phyloP scores from a whole-genome alignment of 2,888 invertebrate genomes.

The Amaurobius ferox region DNA sequence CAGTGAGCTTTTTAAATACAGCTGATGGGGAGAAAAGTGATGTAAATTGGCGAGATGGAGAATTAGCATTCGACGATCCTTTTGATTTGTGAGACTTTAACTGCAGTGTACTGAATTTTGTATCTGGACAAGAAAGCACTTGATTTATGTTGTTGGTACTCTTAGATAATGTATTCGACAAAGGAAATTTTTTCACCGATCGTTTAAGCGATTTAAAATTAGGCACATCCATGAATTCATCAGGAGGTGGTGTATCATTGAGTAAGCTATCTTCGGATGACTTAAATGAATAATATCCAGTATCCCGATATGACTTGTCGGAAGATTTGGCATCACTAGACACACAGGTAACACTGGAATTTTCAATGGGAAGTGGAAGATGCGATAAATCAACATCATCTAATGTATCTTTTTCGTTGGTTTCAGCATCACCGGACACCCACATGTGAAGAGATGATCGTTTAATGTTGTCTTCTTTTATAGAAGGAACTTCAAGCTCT shows the following conservation, averaged over 20 bases:
- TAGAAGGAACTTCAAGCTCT: background rate
- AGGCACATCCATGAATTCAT: slow-evolving; percentile 46
- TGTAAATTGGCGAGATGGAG: slow-evolving; percentile 56
- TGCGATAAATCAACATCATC: background rate
- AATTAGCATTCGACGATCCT: slow-evolving; percentile 4
- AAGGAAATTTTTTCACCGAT: slow-evolving; percentile 46
- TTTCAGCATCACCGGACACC: background rate
- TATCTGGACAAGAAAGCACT: slow-evolving; percentile 33
- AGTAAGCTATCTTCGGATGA: slow-evolving; percentile 73
- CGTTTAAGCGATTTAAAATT: slow-evolving; percentile 62
- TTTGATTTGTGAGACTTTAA: slow-evolving; percentile 37
- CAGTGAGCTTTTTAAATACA: slow-evolving; percentile 72
- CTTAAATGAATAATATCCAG: slow-evolving; percentile 73
- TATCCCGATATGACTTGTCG: slow-evolving; percentile 62
- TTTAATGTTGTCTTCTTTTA: background rate
- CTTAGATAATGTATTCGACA: slow-evolving; percentile 54
- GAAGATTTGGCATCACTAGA: background rate
- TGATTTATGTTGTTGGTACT: slow-evolving; percentile 72
- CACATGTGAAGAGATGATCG: slow-evolving; percentile 22
- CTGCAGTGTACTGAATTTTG: slow-evolving; percentile 62
- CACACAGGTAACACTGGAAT: background rate
- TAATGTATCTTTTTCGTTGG: background rate
- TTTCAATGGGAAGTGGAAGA: background rate
- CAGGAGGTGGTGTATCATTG: slow-evolving; percentile 23
- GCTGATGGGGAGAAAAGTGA: slow-evolving; percentile 73